Conservation (phyloP, 2,113 vertebrate species). For the Neodon shergylaensis region DNA sequence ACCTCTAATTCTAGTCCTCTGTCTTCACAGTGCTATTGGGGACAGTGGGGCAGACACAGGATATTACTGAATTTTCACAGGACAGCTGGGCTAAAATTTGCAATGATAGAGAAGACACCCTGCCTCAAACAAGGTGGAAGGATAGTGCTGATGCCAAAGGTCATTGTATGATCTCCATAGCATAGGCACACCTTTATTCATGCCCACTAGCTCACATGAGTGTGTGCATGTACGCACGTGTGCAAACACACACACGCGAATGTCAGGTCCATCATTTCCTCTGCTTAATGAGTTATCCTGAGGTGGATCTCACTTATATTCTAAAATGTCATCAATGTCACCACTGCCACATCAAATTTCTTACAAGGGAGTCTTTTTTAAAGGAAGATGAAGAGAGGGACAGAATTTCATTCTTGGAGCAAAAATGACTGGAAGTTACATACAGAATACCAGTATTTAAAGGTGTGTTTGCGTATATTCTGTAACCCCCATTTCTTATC, state of each 20-base stretch:
- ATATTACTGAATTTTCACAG: not conserved
- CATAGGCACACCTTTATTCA: not conserved
- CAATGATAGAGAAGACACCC: not conserved
- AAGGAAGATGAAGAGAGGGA: not conserved
- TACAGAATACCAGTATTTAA: not conserved
- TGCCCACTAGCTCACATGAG: too few relatives aligned
- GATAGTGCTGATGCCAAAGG: fast-evolving
- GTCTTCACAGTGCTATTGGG: not conserved
- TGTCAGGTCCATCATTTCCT: not conserved
- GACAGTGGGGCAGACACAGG: not conserved
- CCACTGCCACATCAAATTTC: not conserved
- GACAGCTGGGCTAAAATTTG: not conserved
- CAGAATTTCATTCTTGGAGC: not conserved
- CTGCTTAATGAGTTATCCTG: not conserved
- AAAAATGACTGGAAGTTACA: not conserved
- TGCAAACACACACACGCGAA: not conserved
- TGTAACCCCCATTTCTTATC: not conserved
- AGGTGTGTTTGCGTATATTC: not conserved
- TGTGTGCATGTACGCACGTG: fast-evolving
- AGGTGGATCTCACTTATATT: not conserved
- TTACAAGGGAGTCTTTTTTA: not conserved
- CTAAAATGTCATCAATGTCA: not conserved
- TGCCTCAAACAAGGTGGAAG: not conserved
- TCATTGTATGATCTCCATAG: too few relatives aligned
- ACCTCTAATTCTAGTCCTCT: not conserved